Evolutionary conservation across 2,888 invertebrate genomes (phyloP), one percentile per base, ranked within the genome.

Genomic region (Autographa pulchrina): DNA sequence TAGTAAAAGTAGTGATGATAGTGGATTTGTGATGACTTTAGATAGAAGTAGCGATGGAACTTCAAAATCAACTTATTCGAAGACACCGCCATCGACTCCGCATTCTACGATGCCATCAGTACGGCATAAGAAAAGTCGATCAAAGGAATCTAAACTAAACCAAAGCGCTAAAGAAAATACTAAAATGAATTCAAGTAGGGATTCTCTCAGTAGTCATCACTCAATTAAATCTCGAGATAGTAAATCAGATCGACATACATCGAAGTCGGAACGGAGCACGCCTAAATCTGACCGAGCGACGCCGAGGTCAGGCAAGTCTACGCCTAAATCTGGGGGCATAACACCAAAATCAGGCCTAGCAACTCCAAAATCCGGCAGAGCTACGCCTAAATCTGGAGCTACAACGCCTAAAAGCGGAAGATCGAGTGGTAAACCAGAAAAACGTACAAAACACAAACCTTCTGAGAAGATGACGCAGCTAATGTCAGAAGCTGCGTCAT

Each of bases 341-440:
- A 96, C 96, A 31, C 96, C 96, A 61, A 92, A 90, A 82, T 95
- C 96, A 9, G 96, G 95, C 20, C 80, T 94, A 66, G 90, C 90
- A 11, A 96, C 96, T 64, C 96, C 95, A 11, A 95, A 94, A 84
- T 96, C 95, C 32, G 95, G 95, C 3, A 88, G 89, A 86, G 88
- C 83, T 43, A 95, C 95, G 16, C 96, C 96, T 0, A 95, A 94
- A 86, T 96, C 96, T 38, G 96, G 95, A 7, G 78, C 91, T 62
- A 89, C 90, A n/a, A 96, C 96, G 87, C 97, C 97, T 20, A 97
- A 96, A 93, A 96, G 96, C 86, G 96, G 96, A 25, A 94, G 96
- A 85, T 96, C 96, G 7, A 94, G 93, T 77, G 94, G 95, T 8
- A 96, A 96, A 81, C 92, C 94, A 79, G 95, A 92, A 87, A 96